Conservation (phyloP, 2,113 vertebrate species). For the Paraplagusia blochii region DNA sequence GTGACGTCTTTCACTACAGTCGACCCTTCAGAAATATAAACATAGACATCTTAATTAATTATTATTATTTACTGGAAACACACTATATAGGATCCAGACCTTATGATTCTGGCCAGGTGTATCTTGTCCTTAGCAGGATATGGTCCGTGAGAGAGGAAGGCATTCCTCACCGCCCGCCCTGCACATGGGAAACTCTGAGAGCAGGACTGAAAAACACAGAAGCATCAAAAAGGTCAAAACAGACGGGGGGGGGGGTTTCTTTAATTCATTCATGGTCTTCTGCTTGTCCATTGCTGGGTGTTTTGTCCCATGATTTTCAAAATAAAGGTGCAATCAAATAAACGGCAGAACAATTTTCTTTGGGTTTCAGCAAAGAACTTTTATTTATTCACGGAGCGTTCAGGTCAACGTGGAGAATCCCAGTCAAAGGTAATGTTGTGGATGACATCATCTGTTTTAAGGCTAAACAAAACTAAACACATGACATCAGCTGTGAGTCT, state of each 20-base stretch:
- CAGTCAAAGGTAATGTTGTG: slow-evolving; percentile 21
- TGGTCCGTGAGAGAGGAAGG: slow-evolving; percentile 88
- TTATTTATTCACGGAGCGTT: neutral
- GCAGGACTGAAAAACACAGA: slow-evolving; percentile 80
- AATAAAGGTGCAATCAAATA: too few species aligned
- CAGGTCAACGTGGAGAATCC: slow-evolving; percentile 18
- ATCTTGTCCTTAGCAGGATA: slow-evolving; percentile 95
- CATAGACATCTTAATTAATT: too few species aligned
- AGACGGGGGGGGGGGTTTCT: neutral
- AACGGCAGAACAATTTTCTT: too few species aligned
- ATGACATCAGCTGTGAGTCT: slow-evolving; percentile 54
- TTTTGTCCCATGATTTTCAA: too few species aligned
- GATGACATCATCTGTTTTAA: slow-evolving; percentile 54
- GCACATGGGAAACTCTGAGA: slow-evolving; percentile 93
- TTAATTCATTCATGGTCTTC: neutral
- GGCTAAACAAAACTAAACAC: slow-evolving; percentile 44
- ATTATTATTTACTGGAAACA: too few species aligned
- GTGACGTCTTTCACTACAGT: too few species aligned
- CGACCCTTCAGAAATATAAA: too few species aligned
- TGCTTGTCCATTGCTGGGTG: neutral
- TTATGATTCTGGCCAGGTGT: slow-evolving; percentile 88
- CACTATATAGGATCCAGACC: too few species aligned
- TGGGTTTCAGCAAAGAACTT: too few species aligned
- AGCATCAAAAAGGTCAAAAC: neutral
- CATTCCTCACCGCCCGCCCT: slow-evolving; percentile 88